phyloP scores from a whole-genome alignment of 2,888 invertebrate species.

The Synergus itoensis region DNA sequence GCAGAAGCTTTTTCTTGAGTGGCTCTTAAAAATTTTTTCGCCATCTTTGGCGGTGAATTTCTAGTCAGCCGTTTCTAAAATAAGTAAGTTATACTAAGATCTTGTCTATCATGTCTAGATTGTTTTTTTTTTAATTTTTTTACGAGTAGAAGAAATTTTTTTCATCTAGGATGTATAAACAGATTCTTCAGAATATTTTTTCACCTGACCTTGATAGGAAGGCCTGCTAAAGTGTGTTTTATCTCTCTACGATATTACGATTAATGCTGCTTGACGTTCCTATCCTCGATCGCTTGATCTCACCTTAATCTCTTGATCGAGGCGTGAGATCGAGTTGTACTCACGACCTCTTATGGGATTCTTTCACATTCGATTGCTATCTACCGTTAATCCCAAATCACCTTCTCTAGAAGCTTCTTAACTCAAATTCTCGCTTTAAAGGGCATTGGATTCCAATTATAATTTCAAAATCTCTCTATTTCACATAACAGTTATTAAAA shows the following conservation, averaged over 20 bases:
- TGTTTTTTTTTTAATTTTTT: neutral
- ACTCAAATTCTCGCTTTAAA: neutral
- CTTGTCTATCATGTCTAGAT: neutral
- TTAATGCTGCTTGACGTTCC: conserved; percentile 66
- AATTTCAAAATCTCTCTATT: too few species aligned
- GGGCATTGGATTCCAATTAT: too few species aligned
- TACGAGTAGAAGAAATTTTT: too few species aligned
- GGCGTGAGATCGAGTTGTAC: neutral
- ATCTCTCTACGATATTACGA: conserved; percentile 59
- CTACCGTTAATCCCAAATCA: conserved; percentile 7
- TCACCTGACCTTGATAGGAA: neutral
- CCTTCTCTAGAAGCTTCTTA: neutral
- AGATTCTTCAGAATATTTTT: neutral
- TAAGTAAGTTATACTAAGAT: neutral
- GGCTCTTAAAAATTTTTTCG: too few species aligned
- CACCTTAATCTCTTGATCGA: neutral
- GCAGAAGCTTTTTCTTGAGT: too few species aligned
- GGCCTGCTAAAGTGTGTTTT: neutral
- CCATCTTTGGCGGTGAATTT: too few species aligned
- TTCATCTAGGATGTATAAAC: neutral
- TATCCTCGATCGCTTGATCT: conserved; percentile 6
- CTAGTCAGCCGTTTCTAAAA: too few species aligned
- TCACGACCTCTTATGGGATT: neutral
- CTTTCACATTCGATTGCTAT: conserved; percentile 6
- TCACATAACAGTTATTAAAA: too few species aligned